A percentile compares a stretch with the other conserved stretches of the same genome.
Conservation (phyloP, 2,113 vertebrate species). For the Apistogramma diplotaenia region DNA sequence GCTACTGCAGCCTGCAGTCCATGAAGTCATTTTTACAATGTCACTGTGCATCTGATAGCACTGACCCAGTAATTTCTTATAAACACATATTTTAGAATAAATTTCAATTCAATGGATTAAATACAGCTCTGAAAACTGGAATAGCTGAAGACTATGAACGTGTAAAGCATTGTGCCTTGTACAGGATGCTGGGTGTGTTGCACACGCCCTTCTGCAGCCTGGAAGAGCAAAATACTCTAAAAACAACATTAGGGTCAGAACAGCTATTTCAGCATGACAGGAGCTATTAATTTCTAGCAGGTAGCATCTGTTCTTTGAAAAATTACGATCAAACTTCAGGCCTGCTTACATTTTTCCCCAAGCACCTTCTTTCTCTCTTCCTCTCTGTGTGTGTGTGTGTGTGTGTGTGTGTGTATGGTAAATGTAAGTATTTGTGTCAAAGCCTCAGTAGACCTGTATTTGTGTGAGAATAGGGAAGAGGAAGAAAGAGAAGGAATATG, state of each 20-base stretch:
- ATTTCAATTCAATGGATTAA: neutral
- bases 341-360: constrained; percentile 72
- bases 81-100: neutral
- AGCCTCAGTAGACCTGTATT: constrained; percentile 30
- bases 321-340: constrained; percentile 74
- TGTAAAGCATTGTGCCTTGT: neutral
- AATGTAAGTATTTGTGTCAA: constrained; percentile 30
- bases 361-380: neutral
- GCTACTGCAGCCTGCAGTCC: neutral
- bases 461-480: neutral
- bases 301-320: constrained; percentile 83
- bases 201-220: constrained; percentile 3
- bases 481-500: neutral
- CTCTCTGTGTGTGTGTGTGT: neutral
- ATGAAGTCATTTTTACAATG: neutral
- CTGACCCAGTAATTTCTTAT: neutral
- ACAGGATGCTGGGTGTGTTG: neutral
- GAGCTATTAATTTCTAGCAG: constrained; percentile 85
- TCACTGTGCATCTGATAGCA: neutral
- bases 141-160: neutral
- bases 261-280: constrained; percentile 79
- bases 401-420: neutral
- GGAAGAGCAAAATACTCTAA: constrained; percentile 26
- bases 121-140: neutral
- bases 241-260: constrained; percentile 46